Evolutionary conservation across 1,140 invertebrate genomes (phyloP).

Genomic region (Lucilia cuprina): DNA sequence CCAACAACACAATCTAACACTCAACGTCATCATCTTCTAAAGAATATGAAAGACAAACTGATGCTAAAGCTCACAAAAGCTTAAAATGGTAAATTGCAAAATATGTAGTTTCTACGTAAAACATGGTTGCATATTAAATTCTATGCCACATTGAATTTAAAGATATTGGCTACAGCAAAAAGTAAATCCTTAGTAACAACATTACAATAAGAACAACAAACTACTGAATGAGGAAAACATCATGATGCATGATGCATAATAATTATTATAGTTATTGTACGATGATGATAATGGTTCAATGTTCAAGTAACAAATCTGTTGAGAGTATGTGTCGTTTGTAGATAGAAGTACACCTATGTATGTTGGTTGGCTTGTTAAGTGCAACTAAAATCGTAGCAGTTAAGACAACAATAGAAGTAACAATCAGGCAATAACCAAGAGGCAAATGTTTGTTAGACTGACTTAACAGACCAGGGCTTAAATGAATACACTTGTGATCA

Average conservation of each 20-base stretch:
- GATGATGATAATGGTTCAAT: neutral
- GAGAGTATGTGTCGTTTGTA: neutral
- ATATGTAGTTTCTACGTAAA: neutral
- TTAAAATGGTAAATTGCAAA: slow-evolving; percentile 22
- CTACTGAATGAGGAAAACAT: neutral
- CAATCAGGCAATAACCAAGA: neutral
- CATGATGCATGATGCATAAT: slow-evolving; percentile 31
- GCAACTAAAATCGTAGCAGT: neutral
- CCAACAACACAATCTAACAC: neutral
- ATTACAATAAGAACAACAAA: neutral
- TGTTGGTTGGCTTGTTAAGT: neutral
- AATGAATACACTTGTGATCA: slow-evolving; percentile 9
- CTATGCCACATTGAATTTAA: neutral
- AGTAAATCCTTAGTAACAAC: neutral
- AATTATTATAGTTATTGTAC: neutral
- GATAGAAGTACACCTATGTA: neutral
- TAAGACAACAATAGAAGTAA: slow-evolving; percentile 19
- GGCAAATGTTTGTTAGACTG: neutral
- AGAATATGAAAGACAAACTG: neutral
- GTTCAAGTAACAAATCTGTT: neutral
- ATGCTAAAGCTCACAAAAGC: slow-evolving; percentile 11
- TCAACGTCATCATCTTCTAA: neutral
- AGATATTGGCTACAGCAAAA: neutral
- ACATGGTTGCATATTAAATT: neutral
- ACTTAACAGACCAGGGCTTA: neutral